A percentile compares a stretch with the other conserved stretches of the same genome.
phyloP scores from a whole-genome alignment of 2,113 vertebrate genomes.

The Prunella himalayana region DNA sequence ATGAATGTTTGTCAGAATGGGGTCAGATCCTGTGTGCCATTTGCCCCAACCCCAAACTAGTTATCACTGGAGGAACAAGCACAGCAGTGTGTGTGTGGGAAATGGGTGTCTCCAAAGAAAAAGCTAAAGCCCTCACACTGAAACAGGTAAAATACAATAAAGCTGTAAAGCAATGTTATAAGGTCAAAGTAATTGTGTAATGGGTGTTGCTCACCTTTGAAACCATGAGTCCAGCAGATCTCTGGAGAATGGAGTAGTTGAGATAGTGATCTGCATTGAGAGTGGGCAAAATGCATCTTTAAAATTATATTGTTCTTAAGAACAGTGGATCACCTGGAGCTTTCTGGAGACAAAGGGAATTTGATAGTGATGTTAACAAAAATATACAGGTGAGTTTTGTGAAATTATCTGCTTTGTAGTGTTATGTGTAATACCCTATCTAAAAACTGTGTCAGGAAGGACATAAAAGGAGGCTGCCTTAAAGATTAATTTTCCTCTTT shows the following conservation, averaged over 20 bases:
- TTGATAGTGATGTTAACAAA: not conserved
- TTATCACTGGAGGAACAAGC: slow-evolving; percentile 92
- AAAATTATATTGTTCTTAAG: not conserved
- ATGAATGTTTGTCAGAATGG: slow-evolving; percentile 97
- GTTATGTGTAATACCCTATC: not conserved
- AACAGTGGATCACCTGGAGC: not conserved
- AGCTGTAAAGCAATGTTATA: not conserved
- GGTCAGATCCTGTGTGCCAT: slow-evolving; percentile 94
- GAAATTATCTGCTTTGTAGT: not conserved
- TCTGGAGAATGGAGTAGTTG: not conserved
- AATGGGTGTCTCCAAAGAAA: slow-evolving; percentile 90
- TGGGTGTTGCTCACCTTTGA: not conserved
- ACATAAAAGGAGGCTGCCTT: not conserved
- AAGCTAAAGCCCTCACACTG: slow-evolving; percentile 85
- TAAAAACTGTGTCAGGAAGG: not conserved
- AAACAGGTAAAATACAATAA: slow-evolving; percentile 83
- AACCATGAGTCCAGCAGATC: not conserved
- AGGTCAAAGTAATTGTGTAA: not conserved
- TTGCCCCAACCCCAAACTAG: slow-evolving; percentile 92
- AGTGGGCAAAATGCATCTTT: not conserved
- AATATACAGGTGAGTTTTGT: not conserved
- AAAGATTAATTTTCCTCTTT: not conserved
- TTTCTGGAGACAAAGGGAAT: not conserved
- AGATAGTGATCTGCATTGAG: not conserved
- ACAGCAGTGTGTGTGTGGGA: slow-evolving; percentile 97